Base-by-base conservation (phyloP, 2,113 vertebrate species). In the Rhabdornis inornatus region DNA sequence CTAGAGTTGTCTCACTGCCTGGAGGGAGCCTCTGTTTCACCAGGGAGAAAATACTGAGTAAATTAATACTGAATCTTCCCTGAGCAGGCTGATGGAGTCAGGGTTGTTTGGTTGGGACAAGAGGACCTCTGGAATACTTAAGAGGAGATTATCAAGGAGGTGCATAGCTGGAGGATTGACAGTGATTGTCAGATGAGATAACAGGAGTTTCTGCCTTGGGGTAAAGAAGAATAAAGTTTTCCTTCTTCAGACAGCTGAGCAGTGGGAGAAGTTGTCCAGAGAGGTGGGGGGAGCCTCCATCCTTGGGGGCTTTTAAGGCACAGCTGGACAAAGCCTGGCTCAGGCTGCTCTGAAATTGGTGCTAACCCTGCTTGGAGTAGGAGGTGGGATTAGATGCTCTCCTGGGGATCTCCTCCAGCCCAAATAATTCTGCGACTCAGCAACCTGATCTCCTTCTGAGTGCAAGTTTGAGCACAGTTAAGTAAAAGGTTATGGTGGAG, bases 401-500 rank as follows among this genome's bases (percentile, higher is more conserved):
- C 59, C 88, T 22, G 92, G 71, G 92, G 71, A 86, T 88, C 88
- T 86, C 47, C 24, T 90, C 50, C 76, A 89, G 92, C 94, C 94
- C 4, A 1, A 87, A 28, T 74, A 68, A 70, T 76, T 80, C 76
- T 92, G 35, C 1, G 0, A 6, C 64, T 97, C 24, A 1, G 94
- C 95, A 97, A 94, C 89, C 80, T 96, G 95, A 97, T 90, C 94
- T 87, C 68, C 63, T 82, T 22, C 71, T 37, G 50, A 89, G 47
- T 15, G 68, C 50, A 27, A 65, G 76, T 84, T 59, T 70, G 94
- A 93, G 79, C 63, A 33, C 35, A 71, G 91, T 87, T 90, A 93
- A 97, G 92, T 90, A n/a, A 93, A 96, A 91, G 94, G 89, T 93
- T 95, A 59, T 78, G 60, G 80, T 57, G 89, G 76, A 94, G 89